Conservation (phyloP, 2,113 vertebrate species). For the Phrynosoma blainvillii region DNA sequence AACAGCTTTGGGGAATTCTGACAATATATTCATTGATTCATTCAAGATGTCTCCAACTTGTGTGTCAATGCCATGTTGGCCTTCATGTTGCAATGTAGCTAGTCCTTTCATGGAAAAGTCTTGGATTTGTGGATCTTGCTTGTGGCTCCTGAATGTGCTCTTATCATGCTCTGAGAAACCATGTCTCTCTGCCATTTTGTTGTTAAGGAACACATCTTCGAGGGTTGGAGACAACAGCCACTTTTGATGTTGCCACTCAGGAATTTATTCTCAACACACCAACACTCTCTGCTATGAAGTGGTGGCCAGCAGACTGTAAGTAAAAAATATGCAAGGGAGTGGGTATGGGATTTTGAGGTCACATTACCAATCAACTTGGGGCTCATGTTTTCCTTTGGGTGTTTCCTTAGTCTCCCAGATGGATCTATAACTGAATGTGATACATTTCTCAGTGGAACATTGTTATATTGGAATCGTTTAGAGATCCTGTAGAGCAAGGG, state of each 20-base stretch:
- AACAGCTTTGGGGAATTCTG: too few relatives aligned
- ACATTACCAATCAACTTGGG: not conserved
- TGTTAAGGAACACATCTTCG: constrained; percentile 79
- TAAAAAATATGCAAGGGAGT: constrained; percentile 28
- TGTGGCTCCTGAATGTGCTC: not conserved
- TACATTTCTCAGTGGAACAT: too few relatives aligned
- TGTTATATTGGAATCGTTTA: too few relatives aligned
- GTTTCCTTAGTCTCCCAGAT: not conserved
- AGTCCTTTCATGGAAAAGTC: too few relatives aligned
- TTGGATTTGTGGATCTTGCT: too few relatives aligned
- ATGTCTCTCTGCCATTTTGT: not conserved
- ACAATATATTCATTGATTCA: too few relatives aligned
- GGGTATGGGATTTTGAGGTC: too few relatives aligned
- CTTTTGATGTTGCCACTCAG: constrained; percentile 75
- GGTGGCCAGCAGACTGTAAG: constrained; percentile 86
- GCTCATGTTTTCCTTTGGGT: not conserved
- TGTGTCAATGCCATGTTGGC: too few relatives aligned
- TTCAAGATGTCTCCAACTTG: too few relatives aligned
- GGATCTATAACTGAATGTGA: not conserved
- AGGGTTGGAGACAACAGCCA: constrained; percentile 82
- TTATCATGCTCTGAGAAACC: not conserved
- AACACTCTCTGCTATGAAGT: constrained; percentile 79
- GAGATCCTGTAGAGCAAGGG: too few relatives aligned
- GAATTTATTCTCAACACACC: constrained; percentile 83
- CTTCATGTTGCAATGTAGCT: too few relatives aligned